Evolutionary conservation across 2,797 vertebrate species (phyloP).

Genomic region (Danio jaintianensis): DNA sequence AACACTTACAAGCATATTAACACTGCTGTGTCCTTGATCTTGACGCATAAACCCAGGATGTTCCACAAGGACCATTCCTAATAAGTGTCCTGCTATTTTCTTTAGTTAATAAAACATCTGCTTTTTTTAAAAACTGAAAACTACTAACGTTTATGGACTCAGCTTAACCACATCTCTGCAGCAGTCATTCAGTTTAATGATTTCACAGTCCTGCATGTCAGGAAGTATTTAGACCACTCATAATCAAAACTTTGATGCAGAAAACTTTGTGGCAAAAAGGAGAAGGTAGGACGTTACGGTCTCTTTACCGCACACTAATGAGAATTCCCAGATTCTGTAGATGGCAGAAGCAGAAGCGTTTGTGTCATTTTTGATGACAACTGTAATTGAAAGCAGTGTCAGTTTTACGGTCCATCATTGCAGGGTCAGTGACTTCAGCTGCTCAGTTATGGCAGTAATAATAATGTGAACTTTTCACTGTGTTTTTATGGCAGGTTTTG

Average conservation of each 20-base stretch:
- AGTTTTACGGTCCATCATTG: constrained; percentile 21
- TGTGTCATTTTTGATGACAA: constrained; percentile 27
- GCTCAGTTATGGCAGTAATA: constrained; percentile 22
- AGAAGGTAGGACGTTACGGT: constrained; percentile 19
- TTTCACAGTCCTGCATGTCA: constrained; percentile 17
- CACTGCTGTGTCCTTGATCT: background rate
- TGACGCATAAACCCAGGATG: background rate
- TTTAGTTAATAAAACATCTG: constrained; percentile 24
- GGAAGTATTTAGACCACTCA: constrained; percentile 13
- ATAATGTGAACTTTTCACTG: background rate
- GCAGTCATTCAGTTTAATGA: constrained; percentile 19
- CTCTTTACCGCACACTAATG: background rate
- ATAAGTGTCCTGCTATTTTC: constrained; percentile 8
- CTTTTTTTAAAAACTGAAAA: background rate
- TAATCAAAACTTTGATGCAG: constrained; percentile 21
- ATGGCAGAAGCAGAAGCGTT: constrained; percentile 32
- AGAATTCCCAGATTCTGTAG: constrained; percentile 21
- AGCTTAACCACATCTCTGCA: constrained; percentile 6
- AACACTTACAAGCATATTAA: background rate
- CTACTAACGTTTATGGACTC: constrained; percentile 9
- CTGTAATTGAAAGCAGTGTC: constrained; percentile 20
- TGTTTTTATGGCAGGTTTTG: constrained; percentile 1
- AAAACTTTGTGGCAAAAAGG: constrained; percentile 9
- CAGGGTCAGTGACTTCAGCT: constrained; percentile 30
- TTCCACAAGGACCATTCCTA: background rate